These are phyloP conservation scores for Anguilla anguilla DNA, from an alignment of 2,797 vertebrate species.

Conservation along the genomic window DNA sequence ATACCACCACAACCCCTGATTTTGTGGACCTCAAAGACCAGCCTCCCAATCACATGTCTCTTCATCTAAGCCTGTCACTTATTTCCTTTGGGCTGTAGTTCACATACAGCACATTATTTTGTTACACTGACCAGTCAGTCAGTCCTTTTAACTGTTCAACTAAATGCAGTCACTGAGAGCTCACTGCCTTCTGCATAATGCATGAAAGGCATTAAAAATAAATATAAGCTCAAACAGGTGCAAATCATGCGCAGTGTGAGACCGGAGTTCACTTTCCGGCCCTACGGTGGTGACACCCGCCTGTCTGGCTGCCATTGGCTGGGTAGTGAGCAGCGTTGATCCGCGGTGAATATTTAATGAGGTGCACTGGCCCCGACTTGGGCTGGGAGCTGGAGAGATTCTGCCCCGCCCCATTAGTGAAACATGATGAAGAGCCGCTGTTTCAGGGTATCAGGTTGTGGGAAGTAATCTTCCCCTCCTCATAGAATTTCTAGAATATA, in stretches of 20 bases:
- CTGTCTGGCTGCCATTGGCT: conserved; percentile 40
- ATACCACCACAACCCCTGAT: background rate
- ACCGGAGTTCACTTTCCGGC: conserved; percentile 50
- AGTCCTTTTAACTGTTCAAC: background rate
- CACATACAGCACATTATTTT: background rate
- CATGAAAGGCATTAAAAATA: conserved; percentile 44
- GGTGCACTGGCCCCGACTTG: conserved; percentile 49
- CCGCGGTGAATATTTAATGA: conserved; percentile 69
- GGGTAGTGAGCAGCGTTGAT: conserved; percentile 52
- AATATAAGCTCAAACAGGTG: conserved; percentile 27
- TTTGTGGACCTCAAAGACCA: conserved; percentile 23
- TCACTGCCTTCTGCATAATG: conserved; percentile 37
- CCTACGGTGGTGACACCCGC: conserved; percentile 43
- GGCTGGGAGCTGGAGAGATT: background rate
- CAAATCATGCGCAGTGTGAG: background rate
- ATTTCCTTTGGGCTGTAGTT: background rate
- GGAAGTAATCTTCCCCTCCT: background rate
- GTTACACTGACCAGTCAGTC: background rate
- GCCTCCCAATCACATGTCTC: background rate
- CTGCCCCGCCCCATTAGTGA: background rate
- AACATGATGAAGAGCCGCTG: conserved; percentile 54
- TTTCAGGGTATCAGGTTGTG: conserved; percentile 32
- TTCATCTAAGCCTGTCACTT: background rate
- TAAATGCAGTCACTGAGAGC: background rate
- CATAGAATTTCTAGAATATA: background rate